Percentiles rank a stretch among this genome's conserved stretches.
These are phyloP conservation scores for Phoronis australis DNA, from an alignment of 2,888 invertebrate genomes.

Conservation along the genomic window DNA sequence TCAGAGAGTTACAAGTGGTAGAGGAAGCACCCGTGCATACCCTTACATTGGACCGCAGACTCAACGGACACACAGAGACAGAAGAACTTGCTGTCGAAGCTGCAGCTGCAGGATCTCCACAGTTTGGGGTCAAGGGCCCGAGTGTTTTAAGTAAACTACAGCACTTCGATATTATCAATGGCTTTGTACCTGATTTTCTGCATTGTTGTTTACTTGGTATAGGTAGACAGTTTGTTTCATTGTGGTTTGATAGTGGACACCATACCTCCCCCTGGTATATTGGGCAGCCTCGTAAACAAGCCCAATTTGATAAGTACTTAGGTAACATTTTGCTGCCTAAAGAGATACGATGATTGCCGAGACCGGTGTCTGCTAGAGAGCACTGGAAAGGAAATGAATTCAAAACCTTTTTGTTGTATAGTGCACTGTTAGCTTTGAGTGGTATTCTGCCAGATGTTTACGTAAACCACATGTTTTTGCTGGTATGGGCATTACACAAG, in stretches of 20 bases:
- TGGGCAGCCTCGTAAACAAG: background rate
- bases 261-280: background rate
- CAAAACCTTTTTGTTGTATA: background rate
- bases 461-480: background rate
- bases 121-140: background rate
- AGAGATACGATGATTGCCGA: background rate
- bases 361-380: background rate
- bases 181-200: background rate
- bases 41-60: too few species aligned
- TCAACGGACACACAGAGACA: too few species aligned
- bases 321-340: background rate
- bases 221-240: background rate
- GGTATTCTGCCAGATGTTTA: background rate
- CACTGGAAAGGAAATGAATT: background rate
- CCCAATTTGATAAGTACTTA: background rate
- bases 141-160: background rate
- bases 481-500: background rate
- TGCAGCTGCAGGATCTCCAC: background rate
- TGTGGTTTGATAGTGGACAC: background rate
- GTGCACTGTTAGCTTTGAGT: background rate
- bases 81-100: background rate
- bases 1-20: too few species aligned
- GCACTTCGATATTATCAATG: background rate
- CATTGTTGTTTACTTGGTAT: background rate
- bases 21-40: too few species aligned